A percentile compares a stretch with the other conserved stretches of the same genome.
phyloP scores from a whole-genome alignment of 2,113 vertebrate genomes.

The Pollimyrus isidori region DNA sequence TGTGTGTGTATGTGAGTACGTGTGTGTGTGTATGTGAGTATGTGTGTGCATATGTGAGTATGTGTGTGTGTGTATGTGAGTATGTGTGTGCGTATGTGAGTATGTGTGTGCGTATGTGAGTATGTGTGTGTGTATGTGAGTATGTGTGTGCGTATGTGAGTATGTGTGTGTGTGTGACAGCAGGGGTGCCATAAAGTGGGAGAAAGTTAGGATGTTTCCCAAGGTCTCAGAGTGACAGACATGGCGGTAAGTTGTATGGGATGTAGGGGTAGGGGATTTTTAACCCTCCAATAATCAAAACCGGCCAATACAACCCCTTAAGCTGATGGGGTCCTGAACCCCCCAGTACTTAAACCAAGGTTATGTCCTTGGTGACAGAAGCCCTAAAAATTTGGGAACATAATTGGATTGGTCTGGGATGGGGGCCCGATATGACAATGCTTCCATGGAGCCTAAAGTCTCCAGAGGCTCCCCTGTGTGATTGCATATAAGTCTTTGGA shows the following conservation, averaged over 20 bases:
- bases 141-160: background rate
- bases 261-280: background rate
- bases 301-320: background rate
- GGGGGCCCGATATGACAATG: background rate
- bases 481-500: background rate
- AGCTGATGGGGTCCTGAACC: background rate
- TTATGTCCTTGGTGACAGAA: background rate
- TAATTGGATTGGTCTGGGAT: background rate
- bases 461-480: background rate
- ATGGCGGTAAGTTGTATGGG: background rate
- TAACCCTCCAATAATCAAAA: background rate
- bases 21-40: background rate
- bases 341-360: background rate
- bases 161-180: background rate
- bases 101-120: background rate
- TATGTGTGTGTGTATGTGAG: background rate
- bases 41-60: background rate
- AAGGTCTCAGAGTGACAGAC: background rate
- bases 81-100: background rate
- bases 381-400: background rate
- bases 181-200: background rate
- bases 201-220: background rate
- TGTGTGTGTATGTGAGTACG: background rate
- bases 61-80: background rate
- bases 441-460: background rate